Evolutionary conservation across 2,113 vertebrate species (phyloP).

Genomic region (Toxotes jaculatrix): DNA sequence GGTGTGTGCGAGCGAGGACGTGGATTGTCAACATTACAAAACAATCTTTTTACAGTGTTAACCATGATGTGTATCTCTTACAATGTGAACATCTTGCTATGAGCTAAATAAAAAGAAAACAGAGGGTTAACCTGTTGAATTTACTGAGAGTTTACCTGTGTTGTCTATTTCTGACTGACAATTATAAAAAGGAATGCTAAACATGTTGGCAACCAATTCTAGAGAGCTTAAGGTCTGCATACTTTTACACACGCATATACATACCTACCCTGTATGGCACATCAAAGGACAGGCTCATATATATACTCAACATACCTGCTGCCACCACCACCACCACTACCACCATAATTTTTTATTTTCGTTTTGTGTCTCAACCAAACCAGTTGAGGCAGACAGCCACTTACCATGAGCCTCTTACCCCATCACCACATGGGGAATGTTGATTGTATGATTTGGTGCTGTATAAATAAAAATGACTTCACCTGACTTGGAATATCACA

Average conservation of each 20-base stretch:
- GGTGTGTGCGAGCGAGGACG: background rate
- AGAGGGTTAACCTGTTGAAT: background rate
- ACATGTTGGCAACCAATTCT: background rate
- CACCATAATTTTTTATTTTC: too few relatives aligned
- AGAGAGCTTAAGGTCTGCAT: background rate
- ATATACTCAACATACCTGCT: too few relatives aligned
- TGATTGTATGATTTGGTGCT: too few relatives aligned
- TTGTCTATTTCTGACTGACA: background rate
- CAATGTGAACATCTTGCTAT: background rate
- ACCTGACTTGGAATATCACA: too few relatives aligned
- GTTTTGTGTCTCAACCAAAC: too few relatives aligned
- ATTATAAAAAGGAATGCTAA: background rate
- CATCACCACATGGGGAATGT: too few relatives aligned
- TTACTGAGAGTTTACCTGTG: background rate
- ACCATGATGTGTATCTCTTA: conserved; percentile 8
- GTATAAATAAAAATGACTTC: too few relatives aligned
- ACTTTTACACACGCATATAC: too few relatives aligned
- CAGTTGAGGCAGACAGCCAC: too few relatives aligned
- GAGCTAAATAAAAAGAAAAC: conserved; percentile 39
- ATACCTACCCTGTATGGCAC: background rate
- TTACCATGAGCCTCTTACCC: too few relatives aligned
- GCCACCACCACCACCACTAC: too few relatives aligned
- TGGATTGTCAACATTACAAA: background rate
- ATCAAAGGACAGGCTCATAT: too few relatives aligned
- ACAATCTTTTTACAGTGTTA: conserved; percentile 15